A percentile compares a stretch with the other conserved stretches of the same genome.
Evolutionary conservation across 2,113 vertebrate genomes (phyloP).

Genomic region (Bubalus kerabau): DNA sequence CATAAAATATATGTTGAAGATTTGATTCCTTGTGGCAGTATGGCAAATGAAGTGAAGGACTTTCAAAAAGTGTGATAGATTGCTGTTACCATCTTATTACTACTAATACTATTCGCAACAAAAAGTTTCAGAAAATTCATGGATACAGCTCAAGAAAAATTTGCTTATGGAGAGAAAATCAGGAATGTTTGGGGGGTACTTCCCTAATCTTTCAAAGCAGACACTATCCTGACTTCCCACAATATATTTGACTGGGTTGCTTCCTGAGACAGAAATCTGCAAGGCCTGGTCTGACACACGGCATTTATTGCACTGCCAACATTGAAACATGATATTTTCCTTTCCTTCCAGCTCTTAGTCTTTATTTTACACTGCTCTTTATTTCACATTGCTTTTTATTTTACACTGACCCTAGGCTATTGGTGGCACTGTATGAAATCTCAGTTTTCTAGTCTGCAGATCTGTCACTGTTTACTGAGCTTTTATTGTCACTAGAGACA

Average conservation of each 20-base stretch:
- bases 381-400: conserved; percentile 12
- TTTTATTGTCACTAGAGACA: conserved; percentile 46
- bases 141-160: not conserved
- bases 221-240: not conserved
- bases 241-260: not conserved
- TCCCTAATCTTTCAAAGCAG: not conserved
- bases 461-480: conserved; percentile 11
- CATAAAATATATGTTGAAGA: not conserved
- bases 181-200: not conserved
- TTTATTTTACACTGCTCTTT: not conserved
- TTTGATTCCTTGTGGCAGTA: not conserved
- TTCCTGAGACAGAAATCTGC: not conserved
- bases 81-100: not conserved
- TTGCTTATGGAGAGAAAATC: not conserved
- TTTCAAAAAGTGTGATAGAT: not conserved
- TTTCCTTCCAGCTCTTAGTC: not conserved
- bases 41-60: not conserved
- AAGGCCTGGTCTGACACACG: not conserved
- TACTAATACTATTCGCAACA: not conserved
- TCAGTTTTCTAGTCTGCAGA: not conserved
- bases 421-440: conserved; percentile 1
- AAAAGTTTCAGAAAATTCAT: not conserved
- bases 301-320: not conserved
- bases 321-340: not conserved
- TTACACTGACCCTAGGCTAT: not conserved